phyloP scores from a whole-genome alignment of 2,888 invertebrate genomes.

The Zaprionus lineosus region DNA sequence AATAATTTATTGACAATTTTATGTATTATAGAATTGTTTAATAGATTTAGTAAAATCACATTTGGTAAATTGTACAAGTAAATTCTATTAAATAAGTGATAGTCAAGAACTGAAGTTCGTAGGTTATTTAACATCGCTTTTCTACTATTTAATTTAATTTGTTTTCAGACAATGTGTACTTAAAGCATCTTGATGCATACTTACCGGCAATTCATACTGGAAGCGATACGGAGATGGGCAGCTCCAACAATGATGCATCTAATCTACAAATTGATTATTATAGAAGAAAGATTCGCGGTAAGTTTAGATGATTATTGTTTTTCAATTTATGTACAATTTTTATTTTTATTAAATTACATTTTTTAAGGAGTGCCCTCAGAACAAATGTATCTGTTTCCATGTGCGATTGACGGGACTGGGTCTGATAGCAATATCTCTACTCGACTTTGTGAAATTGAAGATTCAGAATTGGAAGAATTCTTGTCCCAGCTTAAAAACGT shows the following conservation, averaged over 20 bases:
- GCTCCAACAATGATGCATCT: slow-evolving; percentile 60
- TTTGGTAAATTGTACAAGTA: no score
- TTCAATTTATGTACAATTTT: no score
- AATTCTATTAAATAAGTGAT: no score
- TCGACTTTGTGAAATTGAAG: slow-evolving; percentile 95
- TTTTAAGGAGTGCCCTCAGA: no score
- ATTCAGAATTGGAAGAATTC: slow-evolving; percentile 88
- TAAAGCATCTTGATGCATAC: slow-evolving; percentile 93
- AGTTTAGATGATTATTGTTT: no score
- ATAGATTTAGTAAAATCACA: no score
- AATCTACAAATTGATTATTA: slow-evolving; percentile 84
- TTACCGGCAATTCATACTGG: slow-evolving; percentile 88
- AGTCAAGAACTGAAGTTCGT: no score
- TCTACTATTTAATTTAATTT: no score
- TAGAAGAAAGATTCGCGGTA: slow-evolving; percentile 63
- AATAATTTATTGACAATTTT: no score
- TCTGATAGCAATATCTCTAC: slow-evolving; percentile 94
- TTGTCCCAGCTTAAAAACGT: slow-evolving; percentile 59
- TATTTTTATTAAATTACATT: no score
- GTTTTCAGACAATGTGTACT: slow-evolving; percentile 89
- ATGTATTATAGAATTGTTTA: no score
- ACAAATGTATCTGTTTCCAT: slow-evolving; percentile 83
- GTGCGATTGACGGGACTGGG: slow-evolving; percentile 80
- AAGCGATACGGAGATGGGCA: slow-evolving; percentile 86
- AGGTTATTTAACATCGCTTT: no score